A percentile compares a stretch with the other conserved stretches of the same genome.
Evolutionary conservation across 2,888 invertebrate species (phyloP).

Genomic region (Papilio gigon): DNA sequence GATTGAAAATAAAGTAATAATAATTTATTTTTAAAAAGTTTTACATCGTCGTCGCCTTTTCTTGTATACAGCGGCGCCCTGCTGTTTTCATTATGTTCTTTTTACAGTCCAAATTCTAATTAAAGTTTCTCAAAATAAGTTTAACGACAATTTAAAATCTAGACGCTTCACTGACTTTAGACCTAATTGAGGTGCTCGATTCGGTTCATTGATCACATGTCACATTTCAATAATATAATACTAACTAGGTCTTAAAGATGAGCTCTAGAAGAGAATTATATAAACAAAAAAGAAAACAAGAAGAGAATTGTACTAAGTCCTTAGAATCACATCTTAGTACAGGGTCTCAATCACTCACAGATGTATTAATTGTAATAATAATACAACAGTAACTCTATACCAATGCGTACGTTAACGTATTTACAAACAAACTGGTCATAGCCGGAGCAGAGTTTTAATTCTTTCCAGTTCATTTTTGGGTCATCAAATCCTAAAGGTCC

Average conservation of each 20-base stretch:
- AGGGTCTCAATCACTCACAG: too few species aligned
- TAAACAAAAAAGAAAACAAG: too few species aligned
- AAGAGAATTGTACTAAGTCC: too few species aligned
- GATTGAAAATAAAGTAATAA: neutral
- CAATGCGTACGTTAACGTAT: too few species aligned
- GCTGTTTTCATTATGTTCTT: slow-evolving; percentile 4
- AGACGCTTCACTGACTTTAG: slow-evolving; percentile 2
- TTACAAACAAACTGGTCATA: too few species aligned
- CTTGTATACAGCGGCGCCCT: neutral
- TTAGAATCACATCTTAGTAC: too few species aligned
- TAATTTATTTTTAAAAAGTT: neutral
- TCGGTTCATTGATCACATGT: neutral
- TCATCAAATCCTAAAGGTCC: too few species aligned
- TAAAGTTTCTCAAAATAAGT: slow-evolving; percentile 3
- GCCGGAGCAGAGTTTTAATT: too few species aligned
- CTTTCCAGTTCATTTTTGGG: too few species aligned
- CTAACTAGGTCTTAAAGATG: neutral
- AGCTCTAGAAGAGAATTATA: neutral
- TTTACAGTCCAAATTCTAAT: neutral
- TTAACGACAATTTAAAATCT: neutral
- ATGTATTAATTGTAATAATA: too few species aligned
- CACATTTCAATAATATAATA: too few species aligned
- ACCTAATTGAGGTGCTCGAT: neutral
- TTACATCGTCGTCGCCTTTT: neutral
- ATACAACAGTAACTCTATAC: too few species aligned